Conservation (phyloP, 2,888 invertebrate genomes). For the Quadroppia sp. region DNA sequence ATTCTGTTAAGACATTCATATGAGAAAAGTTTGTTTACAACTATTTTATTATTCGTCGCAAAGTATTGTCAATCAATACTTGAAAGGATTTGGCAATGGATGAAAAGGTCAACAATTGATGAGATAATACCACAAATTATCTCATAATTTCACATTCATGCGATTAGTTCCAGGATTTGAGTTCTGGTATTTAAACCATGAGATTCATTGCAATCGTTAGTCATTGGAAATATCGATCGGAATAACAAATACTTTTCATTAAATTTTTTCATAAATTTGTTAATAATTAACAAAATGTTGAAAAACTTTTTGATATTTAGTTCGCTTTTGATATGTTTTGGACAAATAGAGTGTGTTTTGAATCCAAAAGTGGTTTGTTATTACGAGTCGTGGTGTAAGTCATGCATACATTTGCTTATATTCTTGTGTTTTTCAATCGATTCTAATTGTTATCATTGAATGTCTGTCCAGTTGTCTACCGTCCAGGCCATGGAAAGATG, state of each 20-base stretch:
- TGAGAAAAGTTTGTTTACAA: no score
- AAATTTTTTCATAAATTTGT: conserved; percentile 72
- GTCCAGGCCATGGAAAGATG: neutral
- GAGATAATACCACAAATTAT: no score
- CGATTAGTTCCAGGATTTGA: conserved; percentile 1
- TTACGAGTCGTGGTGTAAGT: conserved; percentile 35
- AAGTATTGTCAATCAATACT: no score
- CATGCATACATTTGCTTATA: neutral
- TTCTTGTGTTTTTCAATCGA: neutral
- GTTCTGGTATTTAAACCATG: no score
- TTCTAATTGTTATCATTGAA: no score
- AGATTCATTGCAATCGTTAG: no score
- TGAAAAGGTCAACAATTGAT: no score
- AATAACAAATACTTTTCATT: neutral
- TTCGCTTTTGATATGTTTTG: neutral
- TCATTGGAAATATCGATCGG: neutral
- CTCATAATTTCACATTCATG: no score
- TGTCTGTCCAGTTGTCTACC: conserved; percentile 4
- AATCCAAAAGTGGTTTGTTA: conserved; percentile 33
- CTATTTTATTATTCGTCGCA: no score
- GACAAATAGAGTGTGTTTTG: neutral
- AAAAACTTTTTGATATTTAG: neutral
- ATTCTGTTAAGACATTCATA: no score
- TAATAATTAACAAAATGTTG: conserved; percentile 51
- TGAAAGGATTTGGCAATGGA: no score